Percentiles rank a stretch among this genome's conserved stretches.
These are phyloP conservation scores for Conchocele bisecta DNA, from an alignment of 2,888 invertebrate species.

Conservation along the genomic window DNA sequence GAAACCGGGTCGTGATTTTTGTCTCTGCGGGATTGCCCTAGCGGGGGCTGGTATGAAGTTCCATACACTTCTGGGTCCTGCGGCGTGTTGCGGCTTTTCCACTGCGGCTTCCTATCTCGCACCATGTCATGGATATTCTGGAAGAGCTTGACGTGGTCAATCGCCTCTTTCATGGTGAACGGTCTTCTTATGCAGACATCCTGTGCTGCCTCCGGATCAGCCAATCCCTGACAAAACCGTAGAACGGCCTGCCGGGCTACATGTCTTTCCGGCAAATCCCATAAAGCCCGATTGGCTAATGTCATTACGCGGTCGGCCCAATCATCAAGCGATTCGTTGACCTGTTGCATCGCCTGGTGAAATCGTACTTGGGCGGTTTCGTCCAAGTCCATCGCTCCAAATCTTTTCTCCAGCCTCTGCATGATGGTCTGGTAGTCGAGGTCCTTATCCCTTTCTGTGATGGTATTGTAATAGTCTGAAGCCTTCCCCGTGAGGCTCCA, in stretches of 20 bases:
- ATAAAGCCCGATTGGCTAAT: not conserved
- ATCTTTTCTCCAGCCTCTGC: not conserved
- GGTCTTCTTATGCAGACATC: not conserved
- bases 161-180: not conserved
- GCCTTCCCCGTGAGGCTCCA: constrained; percentile 7
- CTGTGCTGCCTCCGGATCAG: not conserved
- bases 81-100: too few relatives aligned
- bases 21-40: too few relatives aligned
- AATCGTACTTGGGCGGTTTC: not conserved
- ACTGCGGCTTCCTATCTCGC: too few relatives aligned
- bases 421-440: not conserved
- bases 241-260: not conserved
- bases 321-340: not conserved
- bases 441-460: not conserved
- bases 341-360: not conserved
- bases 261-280: not conserved
- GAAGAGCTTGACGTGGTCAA: too few relatives aligned
- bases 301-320: not conserved
- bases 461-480: not conserved
- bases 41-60: too few relatives aligned
- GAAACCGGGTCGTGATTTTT: too few relatives aligned
- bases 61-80: too few relatives aligned
- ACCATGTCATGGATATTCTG: too few relatives aligned
- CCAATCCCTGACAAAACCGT: constrained; percentile 2
- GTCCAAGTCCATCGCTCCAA: not conserved